Evolutionary conservation across 2,888 invertebrate species (phyloP).

Genomic region (Gari tellinella): DNA sequence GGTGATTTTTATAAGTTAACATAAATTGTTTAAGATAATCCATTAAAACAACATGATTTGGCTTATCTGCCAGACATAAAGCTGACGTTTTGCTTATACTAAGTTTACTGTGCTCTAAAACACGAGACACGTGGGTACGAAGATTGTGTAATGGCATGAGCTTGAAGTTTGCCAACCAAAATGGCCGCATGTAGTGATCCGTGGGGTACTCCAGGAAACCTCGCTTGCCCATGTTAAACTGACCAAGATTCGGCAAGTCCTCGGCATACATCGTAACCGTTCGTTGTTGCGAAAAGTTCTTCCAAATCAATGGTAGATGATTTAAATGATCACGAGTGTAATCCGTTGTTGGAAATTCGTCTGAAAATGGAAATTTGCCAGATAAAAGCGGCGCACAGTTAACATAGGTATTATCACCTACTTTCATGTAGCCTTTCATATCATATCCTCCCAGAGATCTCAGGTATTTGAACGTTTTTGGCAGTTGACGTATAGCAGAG

Average conservation of each 20-base stretch:
- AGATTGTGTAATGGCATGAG: slow-evolving; percentile 30
- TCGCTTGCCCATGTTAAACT: slow-evolving; percentile 31
- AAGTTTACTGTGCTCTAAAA: slow-evolving; percentile 44
- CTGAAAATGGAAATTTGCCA: slow-evolving; percentile 1
- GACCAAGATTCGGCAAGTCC: slow-evolving; percentile 39
- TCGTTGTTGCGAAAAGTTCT: slow-evolving; percentile 25
- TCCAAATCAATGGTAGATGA: slow-evolving; percentile 52
- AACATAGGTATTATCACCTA: slow-evolving; percentile 36
- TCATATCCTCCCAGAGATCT: slow-evolving; percentile 6
- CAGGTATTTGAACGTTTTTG: slow-evolving; percentile 28
- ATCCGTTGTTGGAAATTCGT: slow-evolving; percentile 1
- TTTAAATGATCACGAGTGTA: slow-evolving; percentile 18
- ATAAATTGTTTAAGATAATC: slow-evolving; percentile 86
- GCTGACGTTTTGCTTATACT: slow-evolving; percentile 37
- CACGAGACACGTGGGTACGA: slow-evolving; percentile 27
- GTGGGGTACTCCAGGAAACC: slow-evolving; percentile 45
- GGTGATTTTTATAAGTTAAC: slow-evolving; percentile 88
- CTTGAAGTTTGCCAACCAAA: slow-evolving; percentile 40
- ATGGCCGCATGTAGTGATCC: slow-evolving; percentile 60
- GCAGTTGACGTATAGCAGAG: slow-evolving; percentile 37
- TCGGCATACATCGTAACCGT: slow-evolving; percentile 47
- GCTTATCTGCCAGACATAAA: slow-evolving; percentile 88
- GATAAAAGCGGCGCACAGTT: slow-evolving; percentile 20
- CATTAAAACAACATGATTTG: slow-evolving; percentile 86
- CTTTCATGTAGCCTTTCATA: slow-evolving; percentile 37